Evolutionary conservation across 2,888 invertebrate species (phyloP).

Genomic region (Altica lythri): DNA sequence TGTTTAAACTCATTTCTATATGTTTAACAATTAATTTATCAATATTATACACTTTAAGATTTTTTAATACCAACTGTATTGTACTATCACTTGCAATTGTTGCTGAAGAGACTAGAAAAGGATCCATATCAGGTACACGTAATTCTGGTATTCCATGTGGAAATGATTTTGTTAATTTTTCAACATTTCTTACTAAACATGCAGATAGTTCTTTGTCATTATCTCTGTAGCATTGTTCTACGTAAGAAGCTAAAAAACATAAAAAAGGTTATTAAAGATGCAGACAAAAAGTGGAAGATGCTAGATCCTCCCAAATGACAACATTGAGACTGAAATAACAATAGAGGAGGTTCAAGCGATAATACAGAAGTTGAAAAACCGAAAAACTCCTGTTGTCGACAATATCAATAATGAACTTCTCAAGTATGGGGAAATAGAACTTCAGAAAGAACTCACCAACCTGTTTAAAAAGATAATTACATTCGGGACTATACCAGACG

Average conservation of each 20-base stretch:
- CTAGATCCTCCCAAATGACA: too few species aligned
- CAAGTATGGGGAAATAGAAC: too few species aligned
- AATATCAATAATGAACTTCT: too few species aligned
- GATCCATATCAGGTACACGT: constrained; percentile 69
- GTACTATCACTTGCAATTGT: constrained; percentile 59
- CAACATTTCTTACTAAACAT: constrained; percentile 65
- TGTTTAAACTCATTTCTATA: constrained; percentile 59
- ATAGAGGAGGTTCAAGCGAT: too few species aligned
- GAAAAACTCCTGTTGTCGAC: too few species aligned
- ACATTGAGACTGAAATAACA: too few species aligned
- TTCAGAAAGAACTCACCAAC: too few species aligned
- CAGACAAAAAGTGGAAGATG: too few species aligned
- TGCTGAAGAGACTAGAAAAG: constrained; percentile 68
- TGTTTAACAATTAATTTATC: constrained; percentile 56
- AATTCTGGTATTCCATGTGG: constrained; percentile 67
- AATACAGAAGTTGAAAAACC: too few species aligned
- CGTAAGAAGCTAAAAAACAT: constrained; percentile 63
- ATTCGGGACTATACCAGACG: too few species aligned
- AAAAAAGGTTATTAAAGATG: background rate
- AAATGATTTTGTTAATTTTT: constrained; percentile 62
- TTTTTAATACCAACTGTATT: constrained; percentile 7
- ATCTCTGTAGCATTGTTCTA: constrained; percentile 67
- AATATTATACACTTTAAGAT: constrained; percentile 57
- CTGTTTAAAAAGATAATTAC: too few species aligned
- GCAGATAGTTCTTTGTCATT: constrained; percentile 63